Evolutionary conservation across 2,797 vertebrate genomes (phyloP).

Genomic region (Coilia nasus): DNA sequence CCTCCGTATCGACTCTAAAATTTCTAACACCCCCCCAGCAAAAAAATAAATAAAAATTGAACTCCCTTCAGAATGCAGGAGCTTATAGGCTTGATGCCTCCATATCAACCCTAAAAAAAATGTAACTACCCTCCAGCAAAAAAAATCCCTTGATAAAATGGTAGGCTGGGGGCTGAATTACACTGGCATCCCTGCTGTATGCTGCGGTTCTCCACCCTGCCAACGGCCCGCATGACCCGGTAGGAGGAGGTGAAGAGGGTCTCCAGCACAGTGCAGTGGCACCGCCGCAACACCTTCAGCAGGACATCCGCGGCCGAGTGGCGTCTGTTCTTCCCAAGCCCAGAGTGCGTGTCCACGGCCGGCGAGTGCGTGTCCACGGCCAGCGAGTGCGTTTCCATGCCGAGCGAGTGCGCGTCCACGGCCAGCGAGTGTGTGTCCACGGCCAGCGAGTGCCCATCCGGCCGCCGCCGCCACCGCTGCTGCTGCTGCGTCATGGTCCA

Average conservation of each 20-base stretch:
- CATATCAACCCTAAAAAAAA: background rate
- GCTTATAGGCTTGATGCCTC: no score
- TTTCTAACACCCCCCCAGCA: no score
- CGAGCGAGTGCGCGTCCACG: constrained; percentile 69
- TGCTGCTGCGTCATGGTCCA: background rate
- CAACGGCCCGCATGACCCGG: constrained; percentile 81
- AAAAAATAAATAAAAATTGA: no score
- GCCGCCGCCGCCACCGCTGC: background rate
- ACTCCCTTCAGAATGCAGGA: no score
- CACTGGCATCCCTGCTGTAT: constrained; percentile 70
- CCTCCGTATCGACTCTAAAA: no score
- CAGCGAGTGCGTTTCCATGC: no score
- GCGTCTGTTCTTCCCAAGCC: constrained; percentile 69
- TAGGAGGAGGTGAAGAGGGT: constrained; percentile 80
- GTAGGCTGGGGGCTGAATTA: constrained; percentile 68
- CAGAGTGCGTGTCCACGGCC: constrained; percentile 67
- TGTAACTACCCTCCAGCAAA: background rate
- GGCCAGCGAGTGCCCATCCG: no score
- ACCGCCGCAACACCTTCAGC: constrained; percentile 70
- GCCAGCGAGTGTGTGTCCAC: constrained; percentile 65
- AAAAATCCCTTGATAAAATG: background rate
- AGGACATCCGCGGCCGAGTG: constrained; percentile 78
- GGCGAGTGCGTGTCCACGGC: constrained; percentile 65
- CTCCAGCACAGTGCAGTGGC: constrained; percentile 75
- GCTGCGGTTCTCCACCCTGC: constrained; percentile 67